These are phyloP conservation scores for Fragum fragum DNA, from an alignment of 2,888 invertebrate genomes.

Conservation along the genomic window DNA sequence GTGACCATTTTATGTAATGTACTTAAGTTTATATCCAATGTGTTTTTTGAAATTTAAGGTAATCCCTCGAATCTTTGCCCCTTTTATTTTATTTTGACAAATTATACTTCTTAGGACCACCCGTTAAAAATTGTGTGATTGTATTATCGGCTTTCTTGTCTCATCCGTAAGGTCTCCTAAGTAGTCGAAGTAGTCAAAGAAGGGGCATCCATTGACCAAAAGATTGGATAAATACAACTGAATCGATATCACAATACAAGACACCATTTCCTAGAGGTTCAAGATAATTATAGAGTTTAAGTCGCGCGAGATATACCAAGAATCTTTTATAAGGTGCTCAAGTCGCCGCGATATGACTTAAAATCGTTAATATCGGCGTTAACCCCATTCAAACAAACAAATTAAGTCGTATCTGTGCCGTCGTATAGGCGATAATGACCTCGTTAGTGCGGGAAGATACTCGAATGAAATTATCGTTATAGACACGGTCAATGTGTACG, in stretches of 20 bases:
- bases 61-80: constrained; percentile 68
- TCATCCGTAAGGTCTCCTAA: constrained; percentile 85
- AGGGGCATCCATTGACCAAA: constrained; percentile 56
- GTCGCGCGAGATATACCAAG: no score
- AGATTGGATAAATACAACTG: constrained; percentile 27
- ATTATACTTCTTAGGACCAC: constrained; percentile 83
- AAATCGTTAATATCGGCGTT: no score
- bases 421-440: constrained; percentile 42
- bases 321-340: no score
- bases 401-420: no score
- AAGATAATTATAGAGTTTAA: constrained; percentile 42
- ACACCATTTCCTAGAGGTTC: constrained; percentile 28
- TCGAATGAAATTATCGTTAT: constrained; percentile 35
- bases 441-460: constrained; percentile 33
- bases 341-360: no score
- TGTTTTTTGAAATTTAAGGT: constrained; percentile 63
- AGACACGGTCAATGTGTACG: constrained; percentile 26
- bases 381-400: no score
- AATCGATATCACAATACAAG: constrained; percentile 45
- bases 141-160: constrained; percentile 70
- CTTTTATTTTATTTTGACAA: neutral
- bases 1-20: no score
- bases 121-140: constrained; percentile 74
- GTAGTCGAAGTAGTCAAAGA: constrained; percentile 76
- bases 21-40: constrained; percentile 56